Percentiles rank a stretch among this genome's conserved stretches.
Conservation (phyloP, 2,888 invertebrate species). For the Epinotia demarniana region DNA sequence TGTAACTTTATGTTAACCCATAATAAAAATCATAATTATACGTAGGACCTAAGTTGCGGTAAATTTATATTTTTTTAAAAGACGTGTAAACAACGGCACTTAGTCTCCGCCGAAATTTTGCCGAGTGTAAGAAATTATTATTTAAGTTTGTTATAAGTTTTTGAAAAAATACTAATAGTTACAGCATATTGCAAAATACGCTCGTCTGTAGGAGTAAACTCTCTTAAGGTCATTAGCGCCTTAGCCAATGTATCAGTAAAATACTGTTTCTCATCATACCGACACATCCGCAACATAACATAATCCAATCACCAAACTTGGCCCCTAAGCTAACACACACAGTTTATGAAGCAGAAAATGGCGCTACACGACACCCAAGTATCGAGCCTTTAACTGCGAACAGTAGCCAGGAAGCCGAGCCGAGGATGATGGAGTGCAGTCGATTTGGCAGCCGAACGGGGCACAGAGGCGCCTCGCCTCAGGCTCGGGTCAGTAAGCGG, state of each 20-base stretch:
- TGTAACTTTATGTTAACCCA: too few relatives aligned
- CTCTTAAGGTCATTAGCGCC: not conserved
- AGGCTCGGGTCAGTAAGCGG: slow-evolving; percentile 63
- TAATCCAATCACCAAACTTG: slow-evolving; percentile 43
- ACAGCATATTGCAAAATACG: too few relatives aligned
- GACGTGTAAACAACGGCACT: too few relatives aligned
- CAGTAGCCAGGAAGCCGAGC: slow-evolving; percentile 74
- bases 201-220: too few relatives aligned
- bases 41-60: too few relatives aligned
- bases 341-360: slow-evolving; percentile 75
- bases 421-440: slow-evolving; percentile 70
- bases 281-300: slow-evolving; percentile 19
- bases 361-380: slow-evolving; percentile 64
- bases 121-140: too few relatives aligned
- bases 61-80: too few relatives aligned
- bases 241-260: not conserved
- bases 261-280: slow-evolving; percentile 9
- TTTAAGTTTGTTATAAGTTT: too few relatives aligned
- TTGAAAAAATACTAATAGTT: too few relatives aligned
- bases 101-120: too few relatives aligned
- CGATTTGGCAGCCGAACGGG: slow-evolving; percentile 76
- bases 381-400: slow-evolving; percentile 67
- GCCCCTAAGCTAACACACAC: slow-evolving; percentile 46
- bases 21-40: too few relatives aligned
- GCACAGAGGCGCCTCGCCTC: slow-evolving; percentile 66